Conservation (phyloP, 2,113 vertebrate genomes). For the Etia nguti region DNA sequence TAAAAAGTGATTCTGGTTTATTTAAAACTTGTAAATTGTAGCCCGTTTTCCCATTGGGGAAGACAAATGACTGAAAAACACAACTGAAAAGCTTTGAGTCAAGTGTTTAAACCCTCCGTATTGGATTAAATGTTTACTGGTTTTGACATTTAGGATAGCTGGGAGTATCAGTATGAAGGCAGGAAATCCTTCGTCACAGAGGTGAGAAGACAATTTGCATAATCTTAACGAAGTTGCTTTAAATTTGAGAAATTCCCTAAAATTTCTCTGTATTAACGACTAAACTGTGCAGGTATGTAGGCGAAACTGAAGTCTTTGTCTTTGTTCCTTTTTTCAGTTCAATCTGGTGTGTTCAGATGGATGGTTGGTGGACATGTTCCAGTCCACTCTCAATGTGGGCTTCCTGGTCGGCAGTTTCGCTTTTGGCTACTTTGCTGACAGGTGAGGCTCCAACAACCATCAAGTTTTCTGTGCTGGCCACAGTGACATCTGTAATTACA, state of each 20-base stretch:
- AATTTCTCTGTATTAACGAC: neutral
- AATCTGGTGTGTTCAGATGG: slow-evolving; percentile 82
- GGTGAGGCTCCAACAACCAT: slow-evolving; percentile 61
- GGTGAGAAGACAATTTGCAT: slow-evolving; percentile 67
- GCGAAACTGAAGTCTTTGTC: neutral
- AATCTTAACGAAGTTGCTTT: neutral
- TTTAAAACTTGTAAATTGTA: neutral
- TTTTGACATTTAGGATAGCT: slow-evolving; percentile 50
- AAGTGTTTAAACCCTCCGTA: neutral
- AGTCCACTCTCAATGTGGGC: slow-evolving; percentile 82
- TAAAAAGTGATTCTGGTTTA: neutral
- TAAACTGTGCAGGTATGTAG: neutral
- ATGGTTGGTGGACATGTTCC: slow-evolving; percentile 88
- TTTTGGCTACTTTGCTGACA: slow-evolving; percentile 89
- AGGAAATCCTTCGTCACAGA: slow-evolving; percentile 82
- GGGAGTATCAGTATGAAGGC: slow-evolving; percentile 79
- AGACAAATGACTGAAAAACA: neutral
- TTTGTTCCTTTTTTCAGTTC: slow-evolving; percentile 72
- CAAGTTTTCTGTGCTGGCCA: neutral
- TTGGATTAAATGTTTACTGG: neutral
- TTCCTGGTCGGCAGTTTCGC: slow-evolving; percentile 83
- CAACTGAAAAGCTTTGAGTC: neutral
- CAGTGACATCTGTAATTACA: neutral
- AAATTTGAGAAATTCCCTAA: neutral
- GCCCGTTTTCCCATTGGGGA: neutral